phyloP scores from a whole-genome alignment of 2,888 invertebrate genomes.

The Orchestes rusci region DNA sequence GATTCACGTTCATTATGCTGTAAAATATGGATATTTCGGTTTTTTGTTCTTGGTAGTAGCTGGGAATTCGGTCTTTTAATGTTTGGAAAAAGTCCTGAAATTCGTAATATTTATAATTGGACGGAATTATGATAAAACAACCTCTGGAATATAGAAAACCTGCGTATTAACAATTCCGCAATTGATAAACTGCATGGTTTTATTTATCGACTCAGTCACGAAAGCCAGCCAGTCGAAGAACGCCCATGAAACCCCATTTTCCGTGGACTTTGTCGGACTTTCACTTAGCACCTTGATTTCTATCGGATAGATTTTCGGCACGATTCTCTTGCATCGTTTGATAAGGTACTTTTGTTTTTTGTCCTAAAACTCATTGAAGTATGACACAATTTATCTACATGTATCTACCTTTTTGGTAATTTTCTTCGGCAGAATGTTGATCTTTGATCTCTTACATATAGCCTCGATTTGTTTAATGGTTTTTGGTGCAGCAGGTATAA shows the following conservation, averaged over 20 bases:
- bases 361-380: no score
- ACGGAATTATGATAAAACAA: no score
- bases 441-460: conserved; percentile 9
- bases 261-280: conserved; percentile 3
- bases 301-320: conserved; percentile 35
- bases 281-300: conserved; percentile 35
- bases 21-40: conserved; percentile 59
- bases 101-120: no score
- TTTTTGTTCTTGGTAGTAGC: conserved; percentile 54
- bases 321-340: conserved; percentile 26
- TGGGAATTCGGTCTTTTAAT: conserved; percentile 62
- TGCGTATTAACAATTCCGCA: conserved; percentile 59
- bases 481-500: conserved; percentile 5
- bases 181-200: conserved; percentile 63
- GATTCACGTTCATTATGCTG: conserved; percentile 63
- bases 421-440: conserved; percentile 14
- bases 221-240: conserved; percentile 69
- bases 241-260: conserved; percentile 37
- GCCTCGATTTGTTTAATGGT: conserved; percentile 9
- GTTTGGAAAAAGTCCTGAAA: conserved; percentile 60
- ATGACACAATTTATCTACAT: no score
- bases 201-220: conserved; percentile 70
- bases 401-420: conserved; percentile 15
- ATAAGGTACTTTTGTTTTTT: conserved; percentile 18
- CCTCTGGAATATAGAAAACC: conserved; percentile 63